A percentile compares a stretch with the other conserved stretches of the same genome.
phyloP scores from a whole-genome alignment of 2,113 vertebrate species.

The Poeciliopsis occidentalis region DNA sequence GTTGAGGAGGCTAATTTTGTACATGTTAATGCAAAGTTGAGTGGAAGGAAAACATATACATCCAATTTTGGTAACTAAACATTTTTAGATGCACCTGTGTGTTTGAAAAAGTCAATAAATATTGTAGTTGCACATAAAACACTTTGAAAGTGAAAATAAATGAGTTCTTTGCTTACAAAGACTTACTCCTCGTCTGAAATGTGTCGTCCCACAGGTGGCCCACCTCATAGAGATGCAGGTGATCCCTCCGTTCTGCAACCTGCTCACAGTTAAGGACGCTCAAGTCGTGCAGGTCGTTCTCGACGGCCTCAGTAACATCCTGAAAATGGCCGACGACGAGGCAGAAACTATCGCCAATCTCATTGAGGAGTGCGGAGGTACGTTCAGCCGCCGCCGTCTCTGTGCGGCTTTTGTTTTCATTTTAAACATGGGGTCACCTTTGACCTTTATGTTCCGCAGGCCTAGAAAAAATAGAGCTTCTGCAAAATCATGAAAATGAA shows the following conservation, averaged over 20 bases:
- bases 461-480: conserved; percentile 97
- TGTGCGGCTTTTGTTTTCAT: neutral
- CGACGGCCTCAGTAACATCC: conserved; percentile 98
- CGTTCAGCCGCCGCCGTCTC: neutral
- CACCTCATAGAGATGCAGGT: conserved; percentile 98
- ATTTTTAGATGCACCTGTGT: neutral
- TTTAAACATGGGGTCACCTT: fast-evolving
- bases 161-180: too few species aligned
- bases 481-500: conserved; percentile 99
- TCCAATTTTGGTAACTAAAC: too few species aligned
- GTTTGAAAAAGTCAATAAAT: neutral
- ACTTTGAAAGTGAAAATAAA: neutral
- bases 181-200: neutral
- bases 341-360: conserved; percentile 97
- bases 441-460: conserved; percentile 74
- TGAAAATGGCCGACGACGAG: conserved; percentile 99
- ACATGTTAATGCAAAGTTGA: too few species aligned
- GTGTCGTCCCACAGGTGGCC: conserved; percentile 83
- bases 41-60: too few species aligned
- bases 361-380: conserved; percentile 98
- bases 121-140: neutral
- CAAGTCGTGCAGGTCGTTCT: conserved; percentile 99
- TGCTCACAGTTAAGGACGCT: conserved; percentile 97
- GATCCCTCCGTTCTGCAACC: conserved; percentile 97
- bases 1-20: too few species aligned